Evolutionary conservation across 2,888 invertebrate genomes (phyloP).

Genomic region (Cataglyphis albicans): DNA sequence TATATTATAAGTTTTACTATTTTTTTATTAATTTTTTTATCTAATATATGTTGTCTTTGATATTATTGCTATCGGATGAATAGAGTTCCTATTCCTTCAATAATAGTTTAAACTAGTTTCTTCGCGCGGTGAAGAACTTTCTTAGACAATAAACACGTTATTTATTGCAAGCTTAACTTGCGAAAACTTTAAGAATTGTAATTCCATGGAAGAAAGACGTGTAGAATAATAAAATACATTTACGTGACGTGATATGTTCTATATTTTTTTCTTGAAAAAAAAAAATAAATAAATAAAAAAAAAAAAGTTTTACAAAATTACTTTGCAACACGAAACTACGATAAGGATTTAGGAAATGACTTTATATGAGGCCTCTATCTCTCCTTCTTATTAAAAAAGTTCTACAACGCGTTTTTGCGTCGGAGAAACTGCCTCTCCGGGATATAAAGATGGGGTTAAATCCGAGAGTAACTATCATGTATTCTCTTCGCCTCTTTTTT

Average conservation of each 20-base stretch:
- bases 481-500: not conserved
- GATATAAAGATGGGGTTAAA: slow-evolving; percentile 27
- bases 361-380: slow-evolving; percentile 1
- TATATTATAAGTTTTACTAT: not conserved
- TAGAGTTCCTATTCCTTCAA: not conserved
- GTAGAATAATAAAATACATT: slow-evolving; percentile 18
- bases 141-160: not conserved
- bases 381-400: slow-evolving; percentile 39
- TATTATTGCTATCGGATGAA: not conserved
- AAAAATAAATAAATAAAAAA: not conserved
- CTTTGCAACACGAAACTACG: not conserved
- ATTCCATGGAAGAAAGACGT: not conserved
- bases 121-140: not conserved
- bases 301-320: not conserved
- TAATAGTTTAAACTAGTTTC: not conserved
- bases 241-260: not conserved
- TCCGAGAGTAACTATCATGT: slow-evolving; percentile 16
- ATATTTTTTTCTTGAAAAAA: not conserved
- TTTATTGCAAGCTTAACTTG: slow-evolving; percentile 6
- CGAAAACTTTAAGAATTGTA: not conserved
- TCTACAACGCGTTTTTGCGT: not conserved
- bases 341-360: slow-evolving; percentile 11
- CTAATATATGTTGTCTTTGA: not conserved
- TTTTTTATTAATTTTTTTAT: slow-evolving; percentile 11
- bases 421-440: not conserved